phyloP scores from a whole-genome alignment of 2,113 vertebrate genomes.

The Sebastes fasciatus region DNA sequence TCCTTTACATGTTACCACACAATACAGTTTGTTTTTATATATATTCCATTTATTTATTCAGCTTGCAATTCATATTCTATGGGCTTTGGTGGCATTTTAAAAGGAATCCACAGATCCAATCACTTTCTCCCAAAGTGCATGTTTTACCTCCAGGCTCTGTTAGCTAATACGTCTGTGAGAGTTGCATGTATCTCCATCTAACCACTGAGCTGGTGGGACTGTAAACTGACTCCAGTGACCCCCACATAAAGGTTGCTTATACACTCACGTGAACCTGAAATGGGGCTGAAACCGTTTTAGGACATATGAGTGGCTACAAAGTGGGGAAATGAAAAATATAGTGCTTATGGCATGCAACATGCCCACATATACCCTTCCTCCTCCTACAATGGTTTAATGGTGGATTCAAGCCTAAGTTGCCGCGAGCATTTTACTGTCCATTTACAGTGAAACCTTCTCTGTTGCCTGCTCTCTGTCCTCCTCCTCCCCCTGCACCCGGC shows the following conservation, averaged over 20 bases:
- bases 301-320: slow-evolving; percentile 50
- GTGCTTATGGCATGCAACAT: slow-evolving; percentile 43
- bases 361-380: slow-evolving; percentile 13
- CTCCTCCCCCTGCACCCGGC: slow-evolving; percentile 20
- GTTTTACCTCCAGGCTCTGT: slow-evolving; percentile 37
- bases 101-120: slow-evolving; percentile 13
- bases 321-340: slow-evolving; percentile 52
- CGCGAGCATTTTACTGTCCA: slow-evolving; percentile 75
- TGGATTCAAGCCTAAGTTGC: slow-evolving; percentile 43
- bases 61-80: slow-evolving; percentile 1
- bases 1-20: neutral
- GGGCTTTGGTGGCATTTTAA: neutral
- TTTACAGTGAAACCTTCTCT: slow-evolving; percentile 71
- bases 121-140: slow-evolving; percentile 5
- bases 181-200: slow-evolving; percentile 20
- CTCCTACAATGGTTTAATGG: slow-evolving; percentile 59
- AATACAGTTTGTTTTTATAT: neutral
- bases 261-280: slow-evolving; percentile 53
- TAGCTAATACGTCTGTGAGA: slow-evolving; percentile 18
- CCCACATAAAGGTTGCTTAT: slow-evolving; percentile 46
- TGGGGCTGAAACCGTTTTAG: slow-evolving; percentile 52
- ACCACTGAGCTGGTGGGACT: neutral
- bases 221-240: slow-evolving; percentile 55
- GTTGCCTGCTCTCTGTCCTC: slow-evolving; percentile 58
- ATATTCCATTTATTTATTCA: slow-evolving; percentile 7